Percentiles rank a stretch among this genome's conserved stretches.
Evolutionary conservation across 2,888 invertebrate genomes (phyloP).

Genomic region (Macrophya alboannulata): DNA sequence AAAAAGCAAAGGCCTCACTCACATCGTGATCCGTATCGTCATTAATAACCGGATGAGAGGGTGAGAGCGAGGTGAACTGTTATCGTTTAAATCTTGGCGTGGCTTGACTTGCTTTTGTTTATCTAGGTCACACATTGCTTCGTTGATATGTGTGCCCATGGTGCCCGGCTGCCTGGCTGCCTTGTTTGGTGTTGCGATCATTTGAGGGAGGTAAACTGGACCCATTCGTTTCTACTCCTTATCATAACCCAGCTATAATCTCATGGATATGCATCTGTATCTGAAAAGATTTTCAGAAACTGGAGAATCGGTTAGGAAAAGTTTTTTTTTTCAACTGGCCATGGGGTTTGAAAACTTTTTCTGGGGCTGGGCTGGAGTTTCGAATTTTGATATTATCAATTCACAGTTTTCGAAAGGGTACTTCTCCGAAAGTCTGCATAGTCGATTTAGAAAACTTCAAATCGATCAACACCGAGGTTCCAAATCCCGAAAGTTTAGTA

Average conservation of each 20-base stretch:
- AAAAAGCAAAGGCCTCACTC: conserved; percentile 2
- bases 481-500: no score
- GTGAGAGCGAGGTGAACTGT: conserved; percentile 27
- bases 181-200: neutral
- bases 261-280: neutral
- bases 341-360: no score
- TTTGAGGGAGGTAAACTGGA: neutral
- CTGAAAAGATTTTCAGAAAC: neutral
- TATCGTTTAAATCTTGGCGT: conserved; percentile 34
- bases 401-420: no score
- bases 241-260: neutral
- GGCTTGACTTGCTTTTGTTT: conserved; percentile 26
- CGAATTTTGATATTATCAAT: no score
- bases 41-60: conserved; percentile 27
- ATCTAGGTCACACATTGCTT: conserved; percentile 28
- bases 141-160: conserved; percentile 14
- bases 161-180: conserved; percentile 11
- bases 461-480: no score
- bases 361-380: no score
- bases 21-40: conserved; percentile 19
- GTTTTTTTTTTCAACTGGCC: no score
- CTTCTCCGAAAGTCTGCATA: no score
- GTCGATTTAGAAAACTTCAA: no score
- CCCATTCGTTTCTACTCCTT: neutral
- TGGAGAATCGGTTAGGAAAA: neutral